Conservation (phyloP, 1,140 invertebrate species). For the Parasteatoda tepidariorum region DNA sequence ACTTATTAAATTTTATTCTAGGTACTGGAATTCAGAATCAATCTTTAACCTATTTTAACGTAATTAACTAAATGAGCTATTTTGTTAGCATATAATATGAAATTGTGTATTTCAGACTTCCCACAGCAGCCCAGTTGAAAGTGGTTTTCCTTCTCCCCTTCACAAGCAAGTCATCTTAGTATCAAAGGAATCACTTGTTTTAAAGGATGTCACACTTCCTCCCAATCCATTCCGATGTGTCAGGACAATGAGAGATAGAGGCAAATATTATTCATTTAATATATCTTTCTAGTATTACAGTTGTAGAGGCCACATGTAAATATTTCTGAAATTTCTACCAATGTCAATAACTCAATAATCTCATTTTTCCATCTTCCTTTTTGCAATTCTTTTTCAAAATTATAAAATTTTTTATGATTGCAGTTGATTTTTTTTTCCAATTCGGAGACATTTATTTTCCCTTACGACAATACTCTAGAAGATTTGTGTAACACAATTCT, state of each 20-base stretch:
- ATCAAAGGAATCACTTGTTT: conserved; percentile 12
- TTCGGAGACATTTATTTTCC: too few species aligned
- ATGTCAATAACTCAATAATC: not conserved
- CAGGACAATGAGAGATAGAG: not conserved
- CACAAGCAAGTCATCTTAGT: conserved; percentile 31
- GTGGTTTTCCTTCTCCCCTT: conserved; percentile 20
- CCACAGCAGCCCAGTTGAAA: conserved; percentile 35
- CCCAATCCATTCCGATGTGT: not conserved
- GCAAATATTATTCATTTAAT: not conserved
- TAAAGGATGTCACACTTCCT: not conserved
- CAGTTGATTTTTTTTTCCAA: too few species aligned
- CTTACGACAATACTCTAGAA: too few species aligned
- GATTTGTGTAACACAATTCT: too few species aligned
- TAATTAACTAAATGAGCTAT: too few species aligned
- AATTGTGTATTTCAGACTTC: conserved; percentile 23
- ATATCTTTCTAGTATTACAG: not conserved
- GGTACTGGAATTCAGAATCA: too few species aligned
- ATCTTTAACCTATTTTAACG: too few species aligned
- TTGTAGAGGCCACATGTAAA: not conserved
- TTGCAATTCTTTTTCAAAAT: too few species aligned
- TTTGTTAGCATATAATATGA: not conserved
- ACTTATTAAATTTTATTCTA: too few species aligned
- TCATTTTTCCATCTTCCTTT: too few species aligned
- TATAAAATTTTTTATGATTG: too few species aligned
- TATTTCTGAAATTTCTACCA: not conserved